Conservation (phyloP, 2,797 vertebrate species). For the Rhynchonycteris naso region DNA sequence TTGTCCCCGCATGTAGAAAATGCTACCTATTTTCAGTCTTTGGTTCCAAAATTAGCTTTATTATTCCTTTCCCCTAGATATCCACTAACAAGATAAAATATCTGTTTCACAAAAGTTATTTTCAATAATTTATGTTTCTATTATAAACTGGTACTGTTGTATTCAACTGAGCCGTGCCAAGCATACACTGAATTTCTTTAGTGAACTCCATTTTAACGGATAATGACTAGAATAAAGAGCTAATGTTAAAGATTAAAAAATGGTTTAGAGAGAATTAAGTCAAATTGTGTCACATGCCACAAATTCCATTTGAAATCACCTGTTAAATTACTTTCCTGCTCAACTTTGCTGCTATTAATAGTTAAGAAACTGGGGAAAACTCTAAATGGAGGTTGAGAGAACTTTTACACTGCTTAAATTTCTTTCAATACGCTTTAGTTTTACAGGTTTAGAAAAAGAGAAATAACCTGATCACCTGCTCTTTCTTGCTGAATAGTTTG, state of each 20-base stretch:
- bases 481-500: slow-evolving; percentile 72
- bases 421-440: neutral
- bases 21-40: slow-evolving; percentile 13
- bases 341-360: slow-evolving; percentile 32
- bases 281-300: neutral
- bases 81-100: slow-evolving; percentile 8
- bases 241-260: slow-evolving; percentile 58
- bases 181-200: slow-evolving; percentile 35
- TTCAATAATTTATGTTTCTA: slow-evolving; percentile 40
- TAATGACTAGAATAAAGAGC: slow-evolving; percentile 38
- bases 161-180: neutral
- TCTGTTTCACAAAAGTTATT: slow-evolving; percentile 17
- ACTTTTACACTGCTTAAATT: slow-evolving; percentile 9
- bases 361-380: slow-evolving; percentile 36
- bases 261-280: slow-evolving; percentile 17
- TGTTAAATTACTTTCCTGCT: slow-evolving; percentile 41
- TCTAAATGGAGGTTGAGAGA: neutral
- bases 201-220: slow-evolving; percentile 39
- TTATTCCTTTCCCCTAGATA: neutral
- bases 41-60: slow-evolving; percentile 33
- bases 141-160: neutral
- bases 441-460: slow-evolving; percentile 3
- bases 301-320: slow-evolving; percentile 42
- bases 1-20: slow-evolving; percentile 7
- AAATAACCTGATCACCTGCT: slow-evolving; percentile 77